These are phyloP conservation scores for Drosophila mauritiana DNA, from an alignment of 1,140 invertebrate genomes.

Conservation along the genomic window DNA sequence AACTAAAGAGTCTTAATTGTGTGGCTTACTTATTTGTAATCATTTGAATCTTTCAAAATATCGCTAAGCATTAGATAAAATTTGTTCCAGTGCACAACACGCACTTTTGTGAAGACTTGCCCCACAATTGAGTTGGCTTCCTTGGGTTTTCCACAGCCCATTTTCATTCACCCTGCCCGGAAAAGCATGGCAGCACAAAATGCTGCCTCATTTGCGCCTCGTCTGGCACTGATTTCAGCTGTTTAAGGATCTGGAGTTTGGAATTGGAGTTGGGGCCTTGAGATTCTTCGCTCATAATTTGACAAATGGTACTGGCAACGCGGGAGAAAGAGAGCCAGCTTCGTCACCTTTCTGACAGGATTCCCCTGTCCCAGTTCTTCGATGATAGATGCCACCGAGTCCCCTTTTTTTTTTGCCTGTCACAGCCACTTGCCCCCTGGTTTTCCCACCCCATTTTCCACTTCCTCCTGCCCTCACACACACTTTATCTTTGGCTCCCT, in stretches of 20 bases:
- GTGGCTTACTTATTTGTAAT: background rate
- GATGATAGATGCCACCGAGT: conserved; percentile 46
- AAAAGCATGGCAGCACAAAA: conserved; percentile 46
- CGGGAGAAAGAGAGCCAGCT: conserved; percentile 29
- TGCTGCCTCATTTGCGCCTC: conserved; percentile 75
- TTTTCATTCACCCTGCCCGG: background rate
- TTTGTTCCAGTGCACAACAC: conserved; percentile 7
- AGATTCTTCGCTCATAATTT: conserved; percentile 56
- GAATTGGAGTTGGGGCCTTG: conserved; percentile 6
- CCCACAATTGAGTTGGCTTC: conserved; percentile 57
- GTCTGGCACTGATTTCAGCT: conserved; percentile 64
- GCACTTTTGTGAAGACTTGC: conserved; percentile 30
- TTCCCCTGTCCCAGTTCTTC: conserved; percentile 14
- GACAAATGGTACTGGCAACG: conserved; percentile 60
- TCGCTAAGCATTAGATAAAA: no score
- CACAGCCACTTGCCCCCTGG: conserved; percentile 17
- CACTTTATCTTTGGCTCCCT: conserved; percentile 41
- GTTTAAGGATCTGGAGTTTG: conserved; percentile 27
- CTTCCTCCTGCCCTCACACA: background rate
- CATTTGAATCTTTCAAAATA: background rate
- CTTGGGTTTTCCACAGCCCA: background rate
- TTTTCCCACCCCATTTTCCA: conserved; percentile 2
- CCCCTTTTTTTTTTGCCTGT: conserved; percentile 13
- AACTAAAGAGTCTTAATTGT: no score
- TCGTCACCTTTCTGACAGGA: conserved; percentile 77